Evolutionary conservation across 2,888 invertebrate genomes (phyloP).

Genomic region (Laspeyria flexula): DNA sequence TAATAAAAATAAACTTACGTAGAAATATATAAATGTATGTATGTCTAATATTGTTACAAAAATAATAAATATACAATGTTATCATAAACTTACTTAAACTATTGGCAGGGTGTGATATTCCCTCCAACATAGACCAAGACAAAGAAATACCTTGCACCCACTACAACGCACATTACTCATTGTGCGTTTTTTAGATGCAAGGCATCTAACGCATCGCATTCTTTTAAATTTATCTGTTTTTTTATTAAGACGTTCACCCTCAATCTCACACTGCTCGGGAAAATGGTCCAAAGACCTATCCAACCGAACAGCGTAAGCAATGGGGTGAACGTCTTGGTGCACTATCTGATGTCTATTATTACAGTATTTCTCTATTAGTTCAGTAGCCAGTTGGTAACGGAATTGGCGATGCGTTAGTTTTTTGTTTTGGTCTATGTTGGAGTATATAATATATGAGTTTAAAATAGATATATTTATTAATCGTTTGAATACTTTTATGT

Average conservation of each 20-base stretch:
- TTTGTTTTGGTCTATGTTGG: conserved; percentile 4
- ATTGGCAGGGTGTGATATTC: conserved; percentile 9
- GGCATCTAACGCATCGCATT: conserved; percentile 16
- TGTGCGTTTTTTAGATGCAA: conserved; percentile 7
- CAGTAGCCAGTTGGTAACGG: conserved; percentile 12
- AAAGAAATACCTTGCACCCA: conserved; percentile 15
- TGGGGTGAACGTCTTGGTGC: not conserved
- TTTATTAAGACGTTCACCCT: conserved; percentile 3
- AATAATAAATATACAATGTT: no score
- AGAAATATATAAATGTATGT: no score
- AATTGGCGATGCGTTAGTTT: conserved; percentile 13
- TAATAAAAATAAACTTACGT: no score
- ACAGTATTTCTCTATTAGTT: not conserved
- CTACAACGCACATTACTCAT: conserved; percentile 5
- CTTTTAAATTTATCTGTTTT: conserved; percentile 13
- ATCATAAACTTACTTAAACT: no score
- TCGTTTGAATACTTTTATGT: conserved; percentile 30
- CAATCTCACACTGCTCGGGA: conserved; percentile 15
- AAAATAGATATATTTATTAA: conserved; percentile 28
- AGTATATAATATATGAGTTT: conserved; percentile 22
- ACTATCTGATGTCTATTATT: conserved; percentile 6
- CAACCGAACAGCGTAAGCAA: not conserved
- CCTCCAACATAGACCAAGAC: conserved; percentile 16
- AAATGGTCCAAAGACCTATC: conserved; percentile 11
- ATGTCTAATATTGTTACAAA: no score